Evolutionary conservation across 2,888 invertebrate genomes (phyloP), one percentile per base, ranked within the genome.

Genomic region (Athalia circularis): DNA sequence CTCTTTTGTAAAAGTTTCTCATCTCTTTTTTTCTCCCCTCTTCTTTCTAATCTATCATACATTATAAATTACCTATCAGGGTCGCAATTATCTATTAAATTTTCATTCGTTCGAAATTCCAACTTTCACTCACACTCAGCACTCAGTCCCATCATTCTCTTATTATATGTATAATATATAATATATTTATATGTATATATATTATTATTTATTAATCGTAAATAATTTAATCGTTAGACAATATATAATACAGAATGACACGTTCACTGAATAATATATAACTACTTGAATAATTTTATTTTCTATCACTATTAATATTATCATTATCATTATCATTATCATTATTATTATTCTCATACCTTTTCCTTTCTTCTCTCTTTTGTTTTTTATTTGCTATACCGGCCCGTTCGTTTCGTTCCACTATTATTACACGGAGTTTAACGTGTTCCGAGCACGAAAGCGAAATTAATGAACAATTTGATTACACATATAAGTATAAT

Each of bases 391-490:
- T 68, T 72, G 57, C 72, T 59, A 72, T 29, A 29, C 29, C 29
- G 29, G 29, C 29, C 29, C 29, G 29, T 29, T 59, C 72, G 72
- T 43, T 72, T 72, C 72, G 72, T 72, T 72, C 72, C 29, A 29
- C 29, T 29, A 29, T 29, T 29, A 29, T 29, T 29, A 29, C 29
- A 29, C 57, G 57, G 59, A 72, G 72, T 72, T 72, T 72, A 72
- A 72, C 72, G 72, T 72, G 72, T 59, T 72, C 72, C 72, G 47
- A 72, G 72, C 72, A 72, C 72, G 72, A 72, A 72, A 72, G 29
- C 59, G 59, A 72, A 72, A 72, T 72, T 72, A 8, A 70, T 15
- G 52, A 43, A 54, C 43, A 7, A n/a, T 54, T 50, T 43, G 8
- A 59, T n/a, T 15, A 11, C 13, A 8, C 13, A 7, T 62, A 29